Evolutionary conservation across 1,140 invertebrate species (phyloP).

Genomic region (Drosophila virilis): DNA sequence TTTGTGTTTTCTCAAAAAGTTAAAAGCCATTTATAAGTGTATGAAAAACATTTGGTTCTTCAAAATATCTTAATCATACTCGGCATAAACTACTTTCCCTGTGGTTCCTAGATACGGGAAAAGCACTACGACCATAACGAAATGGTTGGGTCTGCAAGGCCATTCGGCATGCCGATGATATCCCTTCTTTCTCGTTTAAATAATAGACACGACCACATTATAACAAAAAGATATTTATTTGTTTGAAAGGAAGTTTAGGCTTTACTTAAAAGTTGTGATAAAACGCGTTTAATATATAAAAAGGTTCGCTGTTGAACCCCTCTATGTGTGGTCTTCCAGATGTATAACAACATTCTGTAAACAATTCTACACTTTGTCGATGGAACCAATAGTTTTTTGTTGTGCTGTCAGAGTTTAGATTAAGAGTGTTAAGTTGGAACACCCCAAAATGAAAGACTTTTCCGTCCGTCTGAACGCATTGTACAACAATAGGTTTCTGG

Average conservation of each 20-base stretch:
- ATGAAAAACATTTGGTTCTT: too few species aligned
- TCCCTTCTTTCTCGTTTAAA: too few species aligned
- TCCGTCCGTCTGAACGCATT: slow-evolving; percentile 92
- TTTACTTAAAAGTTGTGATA: slow-evolving; percentile 87
- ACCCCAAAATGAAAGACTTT: slow-evolving; percentile 91
- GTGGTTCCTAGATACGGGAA: too few species aligned
- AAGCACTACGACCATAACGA: too few species aligned
- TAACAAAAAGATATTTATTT: slow-evolving; percentile 4
- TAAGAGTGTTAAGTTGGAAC: slow-evolving; percentile 93
- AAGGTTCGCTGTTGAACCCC: slow-evolving; percentile 91
- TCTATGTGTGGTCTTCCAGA: slow-evolving; percentile 87
- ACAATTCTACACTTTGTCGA: slow-evolving; percentile 87
- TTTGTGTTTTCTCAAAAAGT: too few species aligned
- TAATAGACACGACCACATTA: background rate
- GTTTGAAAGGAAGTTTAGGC: background rate
- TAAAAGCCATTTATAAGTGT: too few species aligned
- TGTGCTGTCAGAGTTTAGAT: slow-evolving; percentile 86
- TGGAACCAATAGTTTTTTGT: slow-evolving; percentile 92
- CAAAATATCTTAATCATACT: too few species aligned
- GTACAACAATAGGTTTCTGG: slow-evolving; percentile 92
- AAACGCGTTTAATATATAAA: slow-evolving; percentile 91
- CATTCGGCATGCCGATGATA: too few species aligned
- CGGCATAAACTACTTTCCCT: too few species aligned
- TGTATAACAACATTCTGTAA: slow-evolving; percentile 87
- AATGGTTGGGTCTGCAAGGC: too few species aligned